Conservation (phyloP, 1,140 invertebrate species). For the Chionoecetes opilio region DNA sequence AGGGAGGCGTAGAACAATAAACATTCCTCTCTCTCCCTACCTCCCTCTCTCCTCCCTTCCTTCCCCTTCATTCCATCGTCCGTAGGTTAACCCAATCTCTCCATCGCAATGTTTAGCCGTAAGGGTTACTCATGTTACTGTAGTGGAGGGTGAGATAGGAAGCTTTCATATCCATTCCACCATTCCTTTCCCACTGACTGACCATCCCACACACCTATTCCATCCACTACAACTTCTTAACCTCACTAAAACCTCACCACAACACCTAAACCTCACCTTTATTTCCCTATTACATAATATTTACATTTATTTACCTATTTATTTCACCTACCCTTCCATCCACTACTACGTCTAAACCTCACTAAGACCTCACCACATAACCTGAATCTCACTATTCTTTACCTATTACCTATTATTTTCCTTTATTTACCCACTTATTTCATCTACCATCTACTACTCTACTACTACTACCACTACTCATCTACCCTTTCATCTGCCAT, state of each 20-base stretch:
- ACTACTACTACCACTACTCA: neutral
- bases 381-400: no score
- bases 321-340: no score
- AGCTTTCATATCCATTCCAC: neutral
- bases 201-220: neutral
- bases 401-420: no score
- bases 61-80: neutral
- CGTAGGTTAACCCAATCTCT: neutral
- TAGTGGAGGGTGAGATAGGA: constrained; percentile 10
- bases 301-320: no score
- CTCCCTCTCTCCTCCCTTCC: neutral
- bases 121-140: constrained; percentile 29
- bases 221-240: neutral
- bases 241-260: neutral
- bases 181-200: neutral
- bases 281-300: neutral
- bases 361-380: no score
- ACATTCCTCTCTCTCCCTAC: constrained; percentile 1
- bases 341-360: no score
- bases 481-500: no score
- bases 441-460: neutral
- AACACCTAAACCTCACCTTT: neutral
- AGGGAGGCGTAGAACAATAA: constrained; percentile 5
- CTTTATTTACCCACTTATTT: no score
- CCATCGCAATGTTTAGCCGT: constrained; percentile 7